phyloP scores from a whole-genome alignment of 2,113 vertebrate genomes.

The Cebus imitator region DNA sequence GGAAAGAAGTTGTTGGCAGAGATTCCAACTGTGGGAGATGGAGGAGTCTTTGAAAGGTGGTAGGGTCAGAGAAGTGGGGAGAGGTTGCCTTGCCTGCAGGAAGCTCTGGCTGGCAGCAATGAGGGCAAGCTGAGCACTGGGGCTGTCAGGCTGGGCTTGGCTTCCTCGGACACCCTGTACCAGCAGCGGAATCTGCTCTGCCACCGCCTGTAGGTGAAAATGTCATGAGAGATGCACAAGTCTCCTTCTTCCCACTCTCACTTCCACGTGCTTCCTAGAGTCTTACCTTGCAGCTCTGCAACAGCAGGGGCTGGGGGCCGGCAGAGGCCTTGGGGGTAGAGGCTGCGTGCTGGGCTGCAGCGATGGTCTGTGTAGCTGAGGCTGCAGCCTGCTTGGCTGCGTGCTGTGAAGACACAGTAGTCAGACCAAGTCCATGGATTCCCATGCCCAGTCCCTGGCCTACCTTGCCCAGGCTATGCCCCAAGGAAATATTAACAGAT shows the following conservation, averaged over 20 bases:
- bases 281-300: constrained; percentile 97
- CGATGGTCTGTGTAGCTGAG: constrained; percentile 95
- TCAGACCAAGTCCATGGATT: neutral
- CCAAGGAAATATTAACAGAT: neutral
- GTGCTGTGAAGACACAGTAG: constrained; percentile 82
- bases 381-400: constrained; percentile 96
- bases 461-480: neutral
- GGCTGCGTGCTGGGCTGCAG: constrained; percentile 92
- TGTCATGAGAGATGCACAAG: neutral
- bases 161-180: constrained; percentile 96
- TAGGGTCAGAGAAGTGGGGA: neutral
- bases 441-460: accelerated
- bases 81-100: constrained; percentile 88
- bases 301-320: constrained; percentile 94
- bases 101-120: constrained; percentile 98
- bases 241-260: no score
- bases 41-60: neutral
- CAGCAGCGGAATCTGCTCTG: constrained; percentile 97
- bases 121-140: constrained; percentile 95
- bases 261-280: neutral
- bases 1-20: neutral
- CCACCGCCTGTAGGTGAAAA: constrained; percentile 87
- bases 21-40: neutral
- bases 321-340: constrained; percentile 94
- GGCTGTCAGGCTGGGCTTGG: constrained; percentile 96